Conservation (phyloP, 2,888 invertebrate genomes). For the Gisinianus flammeolus region DNA sequence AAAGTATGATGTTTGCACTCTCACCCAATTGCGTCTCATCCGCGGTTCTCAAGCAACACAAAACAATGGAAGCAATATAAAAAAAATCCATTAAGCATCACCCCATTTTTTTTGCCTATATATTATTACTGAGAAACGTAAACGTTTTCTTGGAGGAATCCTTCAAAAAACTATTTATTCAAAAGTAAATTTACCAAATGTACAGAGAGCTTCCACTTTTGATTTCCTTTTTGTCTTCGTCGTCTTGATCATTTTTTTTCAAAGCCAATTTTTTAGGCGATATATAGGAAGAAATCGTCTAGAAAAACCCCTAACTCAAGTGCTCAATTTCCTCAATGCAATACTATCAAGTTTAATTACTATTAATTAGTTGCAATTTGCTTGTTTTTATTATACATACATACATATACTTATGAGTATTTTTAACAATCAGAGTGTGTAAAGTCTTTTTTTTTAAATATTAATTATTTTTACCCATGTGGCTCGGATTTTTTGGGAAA, state of each 20-base stretch:
- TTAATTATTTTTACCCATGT: too few species aligned
- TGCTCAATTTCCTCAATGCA: conserved; percentile 14
- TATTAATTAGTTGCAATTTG: background rate
- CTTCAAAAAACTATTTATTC: background rate
- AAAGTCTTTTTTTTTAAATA: too few species aligned
- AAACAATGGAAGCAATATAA: conserved; percentile 32
- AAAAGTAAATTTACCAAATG: background rate
- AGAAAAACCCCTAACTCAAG: background rate
- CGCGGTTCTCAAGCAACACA: conserved; percentile 54
- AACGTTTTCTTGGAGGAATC: background rate
- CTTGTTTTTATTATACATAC: background rate
- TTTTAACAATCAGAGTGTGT: too few species aligned
- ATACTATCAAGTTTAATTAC: background rate
- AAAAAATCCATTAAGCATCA: background rate
- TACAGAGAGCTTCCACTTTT: background rate
- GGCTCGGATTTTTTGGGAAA: too few species aligned
- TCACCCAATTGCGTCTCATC: conserved; percentile 55
- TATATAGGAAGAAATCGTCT: background rate
- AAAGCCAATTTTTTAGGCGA: background rate
- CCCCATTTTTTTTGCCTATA: background rate
- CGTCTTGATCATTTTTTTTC: background rate
- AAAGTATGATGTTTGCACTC: conserved; percentile 57
- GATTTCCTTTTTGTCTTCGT: background rate
- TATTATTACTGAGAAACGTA: too few species aligned
- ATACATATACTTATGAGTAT: background rate